A percentile compares a stretch with the other conserved stretches of the same genome.
phyloP scores from a whole-genome alignment of 2,113 vertebrate genomes.

The Mellivora capensis region DNA sequence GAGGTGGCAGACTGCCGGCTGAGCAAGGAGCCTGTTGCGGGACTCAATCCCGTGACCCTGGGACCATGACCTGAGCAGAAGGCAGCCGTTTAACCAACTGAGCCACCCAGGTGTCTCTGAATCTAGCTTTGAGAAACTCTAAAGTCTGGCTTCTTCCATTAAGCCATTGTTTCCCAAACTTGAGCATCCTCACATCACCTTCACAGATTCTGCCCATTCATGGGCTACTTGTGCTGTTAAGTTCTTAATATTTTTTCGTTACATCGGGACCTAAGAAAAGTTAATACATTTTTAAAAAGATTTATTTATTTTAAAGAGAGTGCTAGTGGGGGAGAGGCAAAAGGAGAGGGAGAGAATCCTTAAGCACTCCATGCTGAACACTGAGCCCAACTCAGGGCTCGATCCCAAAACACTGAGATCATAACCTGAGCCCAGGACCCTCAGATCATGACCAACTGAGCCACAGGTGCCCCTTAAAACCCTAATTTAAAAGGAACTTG shows the following conservation, averaged over 20 bases:
- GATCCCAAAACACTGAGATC: not conserved
- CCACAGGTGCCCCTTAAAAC: not conserved
- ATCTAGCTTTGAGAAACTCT: not conserved
- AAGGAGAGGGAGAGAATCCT: not conserved
- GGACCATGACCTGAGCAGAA: no score
- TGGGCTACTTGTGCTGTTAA: not conserved
- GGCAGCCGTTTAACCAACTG: no score
- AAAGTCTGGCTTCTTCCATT: not conserved
- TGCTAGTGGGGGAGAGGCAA: not conserved
- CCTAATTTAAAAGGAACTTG: not conserved
- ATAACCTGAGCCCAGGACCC: not conserved
- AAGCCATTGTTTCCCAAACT: not conserved
- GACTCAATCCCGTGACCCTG: no score
- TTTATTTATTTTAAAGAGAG: not conserved
- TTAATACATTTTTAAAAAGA: not conserved
- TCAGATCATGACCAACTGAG: not conserved
- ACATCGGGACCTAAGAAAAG: not conserved
- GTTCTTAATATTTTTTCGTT: not conserved
- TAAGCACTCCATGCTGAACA: not conserved
- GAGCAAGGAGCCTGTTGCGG: no score
- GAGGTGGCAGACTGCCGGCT: no score
- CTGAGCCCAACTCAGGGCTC: not conserved
- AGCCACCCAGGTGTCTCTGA: not conserved
- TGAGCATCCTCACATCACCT: not conserved
- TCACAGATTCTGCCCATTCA: not conserved